phyloP scores from a whole-genome alignment of 2,797 vertebrate species.

The Heteromormyrus szaboi region DNA sequence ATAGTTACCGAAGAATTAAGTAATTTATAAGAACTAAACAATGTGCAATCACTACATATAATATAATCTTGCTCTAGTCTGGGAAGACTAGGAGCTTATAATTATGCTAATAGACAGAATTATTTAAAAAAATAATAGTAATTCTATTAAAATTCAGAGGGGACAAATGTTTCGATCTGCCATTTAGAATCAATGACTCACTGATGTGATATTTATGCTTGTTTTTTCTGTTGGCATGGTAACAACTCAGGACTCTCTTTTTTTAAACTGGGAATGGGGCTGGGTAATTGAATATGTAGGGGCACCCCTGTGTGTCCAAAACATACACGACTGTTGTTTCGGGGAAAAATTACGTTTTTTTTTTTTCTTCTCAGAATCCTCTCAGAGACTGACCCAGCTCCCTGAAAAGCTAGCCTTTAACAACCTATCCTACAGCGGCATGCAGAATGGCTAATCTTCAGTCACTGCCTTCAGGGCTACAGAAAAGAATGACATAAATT shows the following conservation, averaged over 20 bases:
- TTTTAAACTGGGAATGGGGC: background rate
- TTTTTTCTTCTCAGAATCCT: background rate
- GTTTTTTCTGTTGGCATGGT: conserved; percentile 10
- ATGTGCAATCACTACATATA: background rate
- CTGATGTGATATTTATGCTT: conserved; percentile 9
- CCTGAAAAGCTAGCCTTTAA: background rate
- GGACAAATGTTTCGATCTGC: conserved; percentile 12
- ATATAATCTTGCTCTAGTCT: background rate
- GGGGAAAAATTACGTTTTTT: background rate
- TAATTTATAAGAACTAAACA: background rate
- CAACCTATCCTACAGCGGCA: background rate
- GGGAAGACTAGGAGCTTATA: background rate
- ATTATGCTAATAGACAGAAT: background rate
- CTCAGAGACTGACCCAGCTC: background rate
- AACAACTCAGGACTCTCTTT: conserved; percentile 5
- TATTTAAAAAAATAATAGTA: background rate
- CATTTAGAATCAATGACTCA: conserved; percentile 17
- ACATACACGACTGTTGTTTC: background rate
- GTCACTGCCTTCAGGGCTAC: conserved; percentile 3
- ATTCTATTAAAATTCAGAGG: conserved; percentile 8
- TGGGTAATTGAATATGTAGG: conserved; percentile 6
- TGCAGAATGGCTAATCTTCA: background rate
- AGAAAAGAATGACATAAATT: background rate
- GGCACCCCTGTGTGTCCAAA: background rate
- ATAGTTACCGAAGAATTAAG: background rate